Conservation (phyloP, 2,888 invertebrate genomes). For the Buathra laborator region DNA sequence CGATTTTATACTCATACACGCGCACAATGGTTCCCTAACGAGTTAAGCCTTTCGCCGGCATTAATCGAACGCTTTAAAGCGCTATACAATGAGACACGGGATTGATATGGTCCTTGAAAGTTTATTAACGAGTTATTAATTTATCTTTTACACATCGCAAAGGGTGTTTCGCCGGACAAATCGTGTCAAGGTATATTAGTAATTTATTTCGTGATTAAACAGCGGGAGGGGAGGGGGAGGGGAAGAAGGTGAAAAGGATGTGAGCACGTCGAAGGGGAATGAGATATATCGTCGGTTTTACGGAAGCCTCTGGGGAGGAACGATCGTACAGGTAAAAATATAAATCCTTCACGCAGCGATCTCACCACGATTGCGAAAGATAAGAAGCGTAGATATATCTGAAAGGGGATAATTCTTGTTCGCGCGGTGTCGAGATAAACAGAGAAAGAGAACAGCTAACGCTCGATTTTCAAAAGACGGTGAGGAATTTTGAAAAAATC, state of each 20-base stretch:
- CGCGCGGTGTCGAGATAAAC: conserved; percentile 8
- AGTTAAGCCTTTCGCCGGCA: conserved; percentile 46
- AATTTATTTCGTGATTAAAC: not conserved
- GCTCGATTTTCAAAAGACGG: conserved; percentile 51
- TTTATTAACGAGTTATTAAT: conserved; percentile 44
- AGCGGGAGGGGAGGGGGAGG: not conserved
- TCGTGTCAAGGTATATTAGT: conserved; percentile 39
- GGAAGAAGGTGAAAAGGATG: not conserved
- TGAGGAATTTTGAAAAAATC: conserved; percentile 63
- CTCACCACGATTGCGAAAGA: conserved; percentile 52
- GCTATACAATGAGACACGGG: not conserved
- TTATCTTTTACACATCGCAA: conserved; percentile 13
- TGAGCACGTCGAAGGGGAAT: not conserved
- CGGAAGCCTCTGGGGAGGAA: conserved; percentile 41
- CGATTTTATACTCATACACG: conserved; percentile 42
- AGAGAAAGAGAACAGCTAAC: conserved; percentile 13
- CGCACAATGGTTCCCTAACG: conserved; percentile 63
- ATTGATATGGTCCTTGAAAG: conserved; percentile 30
- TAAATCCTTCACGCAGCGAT: conserved; percentile 51
- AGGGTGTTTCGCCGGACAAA: conserved; percentile 3
- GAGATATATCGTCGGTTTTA: conserved; percentile 2
- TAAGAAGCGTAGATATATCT: conserved; percentile 52
- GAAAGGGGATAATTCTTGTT: conserved; percentile 41
- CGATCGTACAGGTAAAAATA: conserved; percentile 50
- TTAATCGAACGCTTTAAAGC: conserved; percentile 40